These are phyloP conservation scores for Drosophila pseudotakahashii DNA, from an alignment of 2,888 invertebrate genomes.

Conservation along the genomic window DNA sequence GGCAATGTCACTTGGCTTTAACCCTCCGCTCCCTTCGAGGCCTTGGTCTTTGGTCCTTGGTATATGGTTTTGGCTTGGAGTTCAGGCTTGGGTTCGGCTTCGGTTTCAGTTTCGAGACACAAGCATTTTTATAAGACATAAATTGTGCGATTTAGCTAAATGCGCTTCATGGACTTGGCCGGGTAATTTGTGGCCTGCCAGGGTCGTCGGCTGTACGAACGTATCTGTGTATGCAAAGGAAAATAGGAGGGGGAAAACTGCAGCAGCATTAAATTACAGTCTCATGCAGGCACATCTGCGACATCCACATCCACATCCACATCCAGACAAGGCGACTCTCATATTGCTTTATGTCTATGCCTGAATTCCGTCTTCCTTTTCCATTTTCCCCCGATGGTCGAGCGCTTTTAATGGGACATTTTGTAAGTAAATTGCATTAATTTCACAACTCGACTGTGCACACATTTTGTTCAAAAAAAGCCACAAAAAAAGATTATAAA, in stretches of 20 bases:
- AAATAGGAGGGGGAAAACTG: slow-evolving; percentile 41
- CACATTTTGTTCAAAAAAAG: slow-evolving; percentile 5
- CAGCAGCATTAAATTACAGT: slow-evolving; percentile 76
- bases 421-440: slow-evolving; percentile 76
- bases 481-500: no score
- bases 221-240: slow-evolving; percentile 2
- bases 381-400: slow-evolving; percentile 39
- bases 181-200: slow-evolving; percentile 69
- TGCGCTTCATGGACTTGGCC: slow-evolving; percentile 72
- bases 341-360: slow-evolving; percentile 59
- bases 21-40: not conserved
- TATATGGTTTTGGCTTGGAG: slow-evolving; percentile 22
- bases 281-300: slow-evolving; percentile 18
- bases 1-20: slow-evolving; percentile 62
- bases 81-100: slow-evolving; percentile 21
- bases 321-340: slow-evolving; percentile 59
- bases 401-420: slow-evolving; percentile 74
- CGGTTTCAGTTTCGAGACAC: slow-evolving; percentile 33
- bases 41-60: slow-evolving; percentile 17
- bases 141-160: slow-evolving; percentile 77
- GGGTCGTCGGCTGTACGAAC: not conserved
- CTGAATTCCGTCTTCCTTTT: not conserved
- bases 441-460: slow-evolving; percentile 57
- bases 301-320: slow-evolving; percentile 8
- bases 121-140: slow-evolving; percentile 79